phyloP scores from a whole-genome alignment of 2,113 vertebrate genomes.

The Chionis minor region DNA sequence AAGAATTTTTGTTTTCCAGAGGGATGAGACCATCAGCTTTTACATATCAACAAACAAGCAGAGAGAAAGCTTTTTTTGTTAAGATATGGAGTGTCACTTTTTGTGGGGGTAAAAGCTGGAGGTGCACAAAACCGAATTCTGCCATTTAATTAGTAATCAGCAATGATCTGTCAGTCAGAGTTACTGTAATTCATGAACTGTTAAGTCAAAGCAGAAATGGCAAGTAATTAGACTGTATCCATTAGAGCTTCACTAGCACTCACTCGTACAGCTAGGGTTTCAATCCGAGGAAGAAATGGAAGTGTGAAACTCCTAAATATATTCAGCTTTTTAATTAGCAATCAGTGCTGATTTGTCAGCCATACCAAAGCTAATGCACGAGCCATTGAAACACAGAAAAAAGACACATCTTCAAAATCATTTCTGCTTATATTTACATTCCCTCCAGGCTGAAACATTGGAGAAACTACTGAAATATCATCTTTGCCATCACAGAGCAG shows the following conservation, averaged over 20 bases:
- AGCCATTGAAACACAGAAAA: constrained; percentile 49
- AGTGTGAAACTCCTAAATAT: constrained; percentile 63
- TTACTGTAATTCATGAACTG: constrained; percentile 43
- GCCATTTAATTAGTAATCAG: constrained; percentile 65
- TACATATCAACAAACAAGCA: not conserved
- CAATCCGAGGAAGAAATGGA: constrained; percentile 33
- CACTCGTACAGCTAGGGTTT: constrained; percentile 39
- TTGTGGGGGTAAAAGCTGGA: not conserved
- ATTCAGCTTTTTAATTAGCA: constrained; percentile 78
- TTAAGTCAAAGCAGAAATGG: constrained; percentile 64
- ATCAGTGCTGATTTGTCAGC: constrained; percentile 74
- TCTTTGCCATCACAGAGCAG: constrained; percentile 49
- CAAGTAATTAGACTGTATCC: constrained; percentile 68
- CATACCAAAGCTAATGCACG: constrained; percentile 58
- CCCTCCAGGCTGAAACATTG: constrained; percentile 47
- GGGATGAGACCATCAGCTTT: constrained; percentile 36
- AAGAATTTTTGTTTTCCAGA: constrained; percentile 53
- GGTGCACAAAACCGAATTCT: constrained; percentile 3
- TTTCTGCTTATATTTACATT: constrained; percentile 75
- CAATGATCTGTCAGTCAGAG: constrained; percentile 57
- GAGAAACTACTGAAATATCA: constrained; percentile 62
- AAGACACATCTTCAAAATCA: constrained; percentile 66
- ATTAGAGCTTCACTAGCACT: constrained; percentile 42
- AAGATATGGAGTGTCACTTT: not conserved
- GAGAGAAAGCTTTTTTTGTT: not conserved